Evolutionary conservation across 2,797 vertebrate genomes (phyloP).

Genomic region (Eulemur coronatus): DNA sequence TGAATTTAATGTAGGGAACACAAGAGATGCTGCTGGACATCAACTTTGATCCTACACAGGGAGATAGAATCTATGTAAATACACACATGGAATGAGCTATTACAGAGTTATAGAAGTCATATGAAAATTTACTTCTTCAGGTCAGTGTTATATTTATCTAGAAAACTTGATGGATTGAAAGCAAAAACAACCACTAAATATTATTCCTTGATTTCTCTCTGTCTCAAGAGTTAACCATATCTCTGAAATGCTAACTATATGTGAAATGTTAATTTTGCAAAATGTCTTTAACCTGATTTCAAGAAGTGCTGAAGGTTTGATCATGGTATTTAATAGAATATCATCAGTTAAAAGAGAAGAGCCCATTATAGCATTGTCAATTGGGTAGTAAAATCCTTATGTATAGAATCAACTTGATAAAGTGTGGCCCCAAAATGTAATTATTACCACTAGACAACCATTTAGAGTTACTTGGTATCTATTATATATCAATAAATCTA

Average conservation of each 20-base stretch:
- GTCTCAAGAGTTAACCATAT: background rate
- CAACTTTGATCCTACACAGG: background rate
- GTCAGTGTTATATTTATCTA: background rate
- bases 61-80: background rate
- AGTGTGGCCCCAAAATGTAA: constrained; percentile 13
- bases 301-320: constrained; percentile 21
- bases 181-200: background rate
- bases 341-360: constrained; percentile 44
- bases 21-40: background rate
- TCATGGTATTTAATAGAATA: constrained; percentile 26
- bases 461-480: constrained; percentile 53
- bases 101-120: background rate
- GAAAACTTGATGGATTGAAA: background rate
- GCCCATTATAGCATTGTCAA: background rate
- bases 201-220: background rate
- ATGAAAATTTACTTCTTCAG: constrained; percentile 7
- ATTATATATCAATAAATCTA: constrained; percentile 52
- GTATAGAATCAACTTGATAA: constrained; percentile 56
- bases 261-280: constrained; percentile 21
- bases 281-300: constrained; percentile 40
- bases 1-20: constrained; percentile 26
- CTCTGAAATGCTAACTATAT: background rate
- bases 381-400: constrained; percentile 49
- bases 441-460: constrained; percentile 58
- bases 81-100: background rate